Conservation (phyloP, 2,888 invertebrate species). For the Acanthococcus lagerstroemiae region DNA sequence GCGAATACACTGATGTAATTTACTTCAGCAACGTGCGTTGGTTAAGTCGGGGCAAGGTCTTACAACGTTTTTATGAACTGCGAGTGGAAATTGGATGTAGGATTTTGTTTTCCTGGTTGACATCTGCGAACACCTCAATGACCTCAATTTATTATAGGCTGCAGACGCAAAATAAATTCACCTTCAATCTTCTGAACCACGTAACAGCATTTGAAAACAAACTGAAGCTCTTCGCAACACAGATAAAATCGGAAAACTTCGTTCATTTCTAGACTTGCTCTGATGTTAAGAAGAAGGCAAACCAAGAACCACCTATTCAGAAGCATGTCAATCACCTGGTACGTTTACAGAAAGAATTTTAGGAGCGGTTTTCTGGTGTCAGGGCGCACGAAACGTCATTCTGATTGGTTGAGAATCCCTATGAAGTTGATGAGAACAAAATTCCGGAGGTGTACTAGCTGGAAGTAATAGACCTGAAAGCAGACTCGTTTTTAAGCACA, state of each 20-base stretch:
- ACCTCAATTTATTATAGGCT: too few relatives aligned
- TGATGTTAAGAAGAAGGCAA: neutral
- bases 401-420: neutral
- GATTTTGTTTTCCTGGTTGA: neutral
- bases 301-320: neutral
- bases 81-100: neutral
- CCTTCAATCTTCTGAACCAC: neutral
- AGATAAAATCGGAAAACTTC: neutral
- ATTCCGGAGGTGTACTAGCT: neutral
- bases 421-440: too few relatives aligned
- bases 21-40: slow-evolving; percentile 21
- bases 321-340: neutral
- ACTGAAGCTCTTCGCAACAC: neutral
- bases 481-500: neutral
- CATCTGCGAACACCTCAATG: neutral
- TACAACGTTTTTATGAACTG: slow-evolving; percentile 35
- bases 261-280: neutral
- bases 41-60: slow-evolving; percentile 27
- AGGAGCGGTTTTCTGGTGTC: neutral
- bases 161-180: neutral
- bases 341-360: neutral
- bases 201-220: neutral
- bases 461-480: neutral
- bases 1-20: slow-evolving; percentile 17
- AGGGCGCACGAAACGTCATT: neutral